Evolutionary conservation across 2,797 vertebrate genomes (phyloP), one percentile per base, ranked within the genome.

Genomic region (Benthosema pterotum): DNA sequence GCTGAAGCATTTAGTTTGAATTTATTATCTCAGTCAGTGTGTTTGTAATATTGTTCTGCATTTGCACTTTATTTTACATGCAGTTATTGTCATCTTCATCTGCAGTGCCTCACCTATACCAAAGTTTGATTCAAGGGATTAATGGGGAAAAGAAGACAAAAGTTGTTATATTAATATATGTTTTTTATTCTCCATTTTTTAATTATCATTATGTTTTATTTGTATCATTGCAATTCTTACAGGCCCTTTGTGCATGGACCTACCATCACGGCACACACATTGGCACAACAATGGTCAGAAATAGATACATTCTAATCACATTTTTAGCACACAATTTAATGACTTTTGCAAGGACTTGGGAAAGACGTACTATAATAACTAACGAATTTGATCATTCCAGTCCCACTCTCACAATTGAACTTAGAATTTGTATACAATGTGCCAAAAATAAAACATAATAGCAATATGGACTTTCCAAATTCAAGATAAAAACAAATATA

Each of bases 251-350:
- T 86, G 83, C 77, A 86, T 38, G 63, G 76, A 84, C 75, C 84
- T 77, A 58, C 82, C 79, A 87, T 79, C 82, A 90, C 85, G 71
- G 83, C 89, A 92, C 89, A 87, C 83, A 89, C 79, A 88, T 78
- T 55, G 74, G 87, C 87, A 93, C 89, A 87, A 87, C 84, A 87
- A 87, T 80, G 80, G 72, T 89, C 80, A 87, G 86, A 88, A 88
- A 82, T 78, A 86, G 79, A 83, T 83, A 68, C 78, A 69, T 72
- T 88, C 74, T 80, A 83, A 82, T 87, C 79, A 89, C 82, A 86
- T 71, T 81, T 82, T 83, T 75, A 86, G 77, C 87, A 87, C 84
- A 87, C 80, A 71, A 77, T 87, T 86, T 78, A 68, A 83, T 80
- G 72, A 76, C 79, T 86, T 88, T 79, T 83, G 79, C 78, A 87